Percentiles rank a stretch among this genome's conserved stretches.
These are phyloP conservation scores for Nephrocerus scutellatus DNA, from an alignment of 2,888 invertebrate species.

Conservation along the genomic window DNA sequence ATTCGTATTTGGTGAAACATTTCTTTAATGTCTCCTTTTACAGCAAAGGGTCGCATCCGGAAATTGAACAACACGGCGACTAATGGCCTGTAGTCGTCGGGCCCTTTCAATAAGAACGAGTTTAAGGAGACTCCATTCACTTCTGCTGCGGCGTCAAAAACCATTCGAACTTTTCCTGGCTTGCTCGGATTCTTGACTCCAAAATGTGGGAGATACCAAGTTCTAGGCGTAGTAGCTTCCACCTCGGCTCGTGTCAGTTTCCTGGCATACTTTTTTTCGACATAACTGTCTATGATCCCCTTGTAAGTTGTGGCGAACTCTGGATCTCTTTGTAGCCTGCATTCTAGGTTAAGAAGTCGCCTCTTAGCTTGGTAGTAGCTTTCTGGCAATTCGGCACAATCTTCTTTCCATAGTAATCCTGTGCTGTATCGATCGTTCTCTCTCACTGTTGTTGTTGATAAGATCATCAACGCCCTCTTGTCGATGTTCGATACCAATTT, in stretches of 20 bases:
- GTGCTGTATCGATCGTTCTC: conserved; percentile 11
- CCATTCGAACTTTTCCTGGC: conserved; percentile 28
- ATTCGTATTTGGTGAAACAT: conserved; percentile 35
- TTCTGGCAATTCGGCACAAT: conserved; percentile 18
- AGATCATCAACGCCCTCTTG: conserved; percentile 1
- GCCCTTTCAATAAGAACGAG: conserved; percentile 25
- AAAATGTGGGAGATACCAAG: conserved; percentile 28
- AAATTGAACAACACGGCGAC: conserved; percentile 30
- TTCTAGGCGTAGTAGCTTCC: conserved; percentile 7
- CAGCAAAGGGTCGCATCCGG: conserved; percentile 23
- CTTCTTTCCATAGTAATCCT: conserved; percentile 21
- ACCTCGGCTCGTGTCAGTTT: conserved; percentile 1
- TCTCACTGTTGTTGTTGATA: not conserved
- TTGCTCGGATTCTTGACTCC: conserved; percentile 23
- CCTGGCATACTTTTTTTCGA: conserved; percentile 9
- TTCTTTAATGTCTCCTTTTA: conserved; percentile 33
- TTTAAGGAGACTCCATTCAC: conserved; percentile 25
- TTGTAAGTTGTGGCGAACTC: conserved; percentile 11
- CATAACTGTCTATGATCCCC: conserved; percentile 3
- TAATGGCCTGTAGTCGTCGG: conserved; percentile 28
- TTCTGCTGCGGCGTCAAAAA: conserved; percentile 33
- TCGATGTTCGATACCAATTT: not conserved
- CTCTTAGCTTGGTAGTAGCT: conserved; percentile 17
- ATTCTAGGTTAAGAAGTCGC: conserved; percentile 15
- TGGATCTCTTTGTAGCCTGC: conserved; percentile 10